Percentiles rank a stretch among this genome's conserved stretches.
Evolutionary conservation across 2,888 invertebrate species (phyloP).

Genomic region (Therioaphis trifolii): DNA sequence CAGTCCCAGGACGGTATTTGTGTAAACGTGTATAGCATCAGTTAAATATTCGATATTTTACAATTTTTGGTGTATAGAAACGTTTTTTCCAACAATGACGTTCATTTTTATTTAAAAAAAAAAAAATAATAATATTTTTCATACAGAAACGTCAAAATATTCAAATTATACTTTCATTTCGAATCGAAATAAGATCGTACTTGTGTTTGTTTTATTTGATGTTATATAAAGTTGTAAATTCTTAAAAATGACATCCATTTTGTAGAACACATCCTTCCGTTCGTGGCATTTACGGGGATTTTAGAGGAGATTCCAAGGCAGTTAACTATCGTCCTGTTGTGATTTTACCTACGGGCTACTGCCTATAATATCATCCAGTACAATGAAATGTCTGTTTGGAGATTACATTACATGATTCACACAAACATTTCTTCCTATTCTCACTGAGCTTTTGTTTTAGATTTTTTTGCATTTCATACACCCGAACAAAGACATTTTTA

Average conservation of each 20-base stretch:
- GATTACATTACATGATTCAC: not conserved
- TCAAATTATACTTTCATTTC: too few species aligned
- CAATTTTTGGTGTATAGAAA: too few species aligned
- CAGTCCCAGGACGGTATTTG: too few species aligned
- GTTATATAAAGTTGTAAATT: not conserved
- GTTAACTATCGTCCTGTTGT: conserved; percentile 18
- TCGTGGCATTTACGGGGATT: not conserved
- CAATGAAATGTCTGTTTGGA: conserved; percentile 35
- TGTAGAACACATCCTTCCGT: conserved; percentile 8
- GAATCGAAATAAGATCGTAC: too few species aligned
- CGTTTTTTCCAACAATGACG: too few species aligned
- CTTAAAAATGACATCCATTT: not conserved
- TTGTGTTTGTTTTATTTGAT: too few species aligned
- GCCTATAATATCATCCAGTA: not conserved
- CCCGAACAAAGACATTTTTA: not conserved
- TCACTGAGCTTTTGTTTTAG: conserved; percentile 4
- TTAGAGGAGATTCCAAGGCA: not conserved
- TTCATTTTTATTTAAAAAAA: too few species aligned
- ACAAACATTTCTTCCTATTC: not conserved
- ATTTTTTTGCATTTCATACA: not conserved
- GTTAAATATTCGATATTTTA: too few species aligned
- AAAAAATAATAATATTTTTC: too few species aligned
- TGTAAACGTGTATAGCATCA: too few species aligned
- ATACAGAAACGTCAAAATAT: too few species aligned
- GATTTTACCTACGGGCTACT: conserved; percentile 12